Conservation (phyloP, 2,888 invertebrate genomes). For the Sphaerophoria taeniata region DNA sequence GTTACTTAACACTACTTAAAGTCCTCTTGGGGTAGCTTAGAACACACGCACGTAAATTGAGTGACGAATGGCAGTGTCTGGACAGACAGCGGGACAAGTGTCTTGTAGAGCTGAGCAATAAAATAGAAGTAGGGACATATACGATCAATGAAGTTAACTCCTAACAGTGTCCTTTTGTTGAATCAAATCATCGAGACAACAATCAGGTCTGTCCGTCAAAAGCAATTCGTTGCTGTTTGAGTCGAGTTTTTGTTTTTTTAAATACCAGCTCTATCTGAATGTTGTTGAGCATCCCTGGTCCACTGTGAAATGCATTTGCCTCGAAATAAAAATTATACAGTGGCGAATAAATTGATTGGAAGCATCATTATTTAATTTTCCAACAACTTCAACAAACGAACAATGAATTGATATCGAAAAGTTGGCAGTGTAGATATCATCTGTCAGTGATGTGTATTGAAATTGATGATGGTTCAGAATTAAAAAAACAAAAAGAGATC, state of each 20-base stretch:
- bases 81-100: not conserved
- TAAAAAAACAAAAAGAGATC: constrained; percentile 10
- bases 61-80: constrained; percentile 34
- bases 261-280: too few relatives aligned
- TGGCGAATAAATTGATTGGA: constrained; percentile 44
- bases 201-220: too few relatives aligned
- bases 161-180: too few relatives aligned
- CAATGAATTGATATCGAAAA: constrained; percentile 1
- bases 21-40: constrained; percentile 30
- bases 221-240: too few relatives aligned
- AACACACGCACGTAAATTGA: constrained; percentile 47
- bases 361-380: constrained; percentile 33
- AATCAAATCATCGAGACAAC: too few relatives aligned
- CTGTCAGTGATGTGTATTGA: not conserved
- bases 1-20: constrained; percentile 59
- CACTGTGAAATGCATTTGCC: constrained; percentile 18
- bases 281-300: too few relatives aligned
- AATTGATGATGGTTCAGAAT: constrained; percentile 37
- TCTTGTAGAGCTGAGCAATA: not conserved
- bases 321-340: constrained; percentile 18
- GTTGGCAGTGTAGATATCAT: not conserved
- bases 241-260: too few relatives aligned
- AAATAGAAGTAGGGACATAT: not conserved
- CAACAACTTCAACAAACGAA: not conserved
- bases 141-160: too few relatives aligned